Conservation (phyloP, 1,140 invertebrate genomes). For the Bilobella aurantiaca region DNA sequence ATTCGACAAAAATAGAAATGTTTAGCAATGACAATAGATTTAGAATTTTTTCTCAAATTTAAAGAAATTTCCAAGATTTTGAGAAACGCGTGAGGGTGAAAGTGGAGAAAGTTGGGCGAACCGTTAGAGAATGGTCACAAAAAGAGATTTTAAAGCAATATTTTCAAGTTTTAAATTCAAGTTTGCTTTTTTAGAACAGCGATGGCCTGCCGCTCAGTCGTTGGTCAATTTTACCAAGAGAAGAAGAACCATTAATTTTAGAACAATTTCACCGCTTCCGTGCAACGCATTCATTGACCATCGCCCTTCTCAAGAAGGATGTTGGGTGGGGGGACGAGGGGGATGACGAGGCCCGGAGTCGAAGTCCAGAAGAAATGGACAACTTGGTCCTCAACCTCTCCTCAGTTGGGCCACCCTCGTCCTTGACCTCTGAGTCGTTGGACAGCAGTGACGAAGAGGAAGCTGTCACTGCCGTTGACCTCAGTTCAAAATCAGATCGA, state of each 20-base stretch:
- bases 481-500: conserved; percentile 12
- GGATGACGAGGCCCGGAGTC: not conserved
- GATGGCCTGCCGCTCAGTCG: conserved; percentile 61
- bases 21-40: too few species aligned
- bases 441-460: conserved; percentile 3
- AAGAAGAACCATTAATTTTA: conserved; percentile 72
- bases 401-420: conserved; percentile 2
- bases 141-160: too few species aligned
- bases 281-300: conserved; percentile 63
- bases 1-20: too few species aligned
- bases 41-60: too few species aligned
- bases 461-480: conserved; percentile 1
- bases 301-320: conserved; percentile 31
- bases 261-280: conserved; percentile 77
- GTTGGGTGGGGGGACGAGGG: not conserved
- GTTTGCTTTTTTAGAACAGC: conserved; percentile 53
- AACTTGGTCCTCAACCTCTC: conserved; percentile 2
- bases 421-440: not conserved
- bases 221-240: conserved; percentile 69
- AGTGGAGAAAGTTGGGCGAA: too few species aligned
- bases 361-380: conserved; percentile 1
- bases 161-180: too few species aligned
- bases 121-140: too few species aligned
- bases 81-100: too few species aligned
- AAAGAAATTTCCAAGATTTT: too few species aligned